Base-by-base conservation (phyloP, 2,113 vertebrate genomes). In the Tupaia chinensis region DNA sequence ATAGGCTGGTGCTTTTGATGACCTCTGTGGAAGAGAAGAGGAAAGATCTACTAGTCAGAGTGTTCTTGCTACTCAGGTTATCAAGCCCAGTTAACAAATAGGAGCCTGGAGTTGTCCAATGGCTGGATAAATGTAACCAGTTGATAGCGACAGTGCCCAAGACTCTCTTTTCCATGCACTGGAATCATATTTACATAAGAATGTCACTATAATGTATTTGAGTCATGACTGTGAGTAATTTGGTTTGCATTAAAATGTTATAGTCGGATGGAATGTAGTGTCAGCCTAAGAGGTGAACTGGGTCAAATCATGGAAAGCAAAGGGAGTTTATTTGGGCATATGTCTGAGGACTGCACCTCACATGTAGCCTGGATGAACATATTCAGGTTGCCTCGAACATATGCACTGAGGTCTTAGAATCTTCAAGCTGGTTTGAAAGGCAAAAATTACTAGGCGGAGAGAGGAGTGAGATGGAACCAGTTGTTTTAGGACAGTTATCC, bases 191-290 rank as follows among this genome's bases (percentile, higher is more conserved):
- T 84, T 53, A 29, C 1, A 22, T 84, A 74, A 65, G 25, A 90
- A 85, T n/a, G 27, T 44, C 19, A 80, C 11, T 56, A 3, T 29
- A 34, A 72, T n/a, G 29, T 60, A 16, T 89, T 82, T n/a, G 16
- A 72, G 85, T 72, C 44, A 76, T 68, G 82, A 91, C 22, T 58
- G 10, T 63, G 22, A 94, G 9, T 78, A 27, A 65, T 76, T 94
- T 60, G 44, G 54, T 94, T 86, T 86, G 19, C 74, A 17, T 60
- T 81, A 53, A 95, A 93, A 89, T 91, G 78, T 69, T 82, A 17
- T 54, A 9, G 93, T 88, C 73, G 34, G 1, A 58, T 79, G n/a
- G 32, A 84, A 79, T 63, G 14, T 77, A 32, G 32, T 32, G 32
- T 32, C 32, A 2, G 32, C 32, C 32, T 32, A 32, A 32, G 32